These are phyloP conservation scores for Neosilurus hyrtlii DNA, from an alignment of 2,797 vertebrate genomes.

Conservation along the genomic window DNA sequence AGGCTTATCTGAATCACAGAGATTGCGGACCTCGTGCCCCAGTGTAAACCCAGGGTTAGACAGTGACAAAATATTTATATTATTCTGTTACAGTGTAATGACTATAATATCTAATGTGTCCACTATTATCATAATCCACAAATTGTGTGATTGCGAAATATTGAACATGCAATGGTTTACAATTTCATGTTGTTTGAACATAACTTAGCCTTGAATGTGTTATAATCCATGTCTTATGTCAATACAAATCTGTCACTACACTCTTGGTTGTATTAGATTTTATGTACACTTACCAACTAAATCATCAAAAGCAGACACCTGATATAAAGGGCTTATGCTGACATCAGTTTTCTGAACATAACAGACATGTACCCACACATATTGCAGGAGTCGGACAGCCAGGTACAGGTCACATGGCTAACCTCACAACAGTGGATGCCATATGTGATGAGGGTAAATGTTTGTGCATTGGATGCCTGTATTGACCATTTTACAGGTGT, in stretches of 20 bases:
- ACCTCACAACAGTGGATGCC: no score
- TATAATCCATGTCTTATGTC: neutral
- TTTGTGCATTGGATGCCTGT: no score
- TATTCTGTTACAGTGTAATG: neutral
- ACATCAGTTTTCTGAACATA: neutral
- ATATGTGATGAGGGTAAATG: no score
- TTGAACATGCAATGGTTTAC: neutral
- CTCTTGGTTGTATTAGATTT: neutral
- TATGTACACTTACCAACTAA: neutral
- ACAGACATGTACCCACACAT: neutral
- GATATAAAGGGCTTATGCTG: neutral
- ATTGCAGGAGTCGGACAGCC: no score
- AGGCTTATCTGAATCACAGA: no score
- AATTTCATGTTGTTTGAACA: neutral
- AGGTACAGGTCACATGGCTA: no score
- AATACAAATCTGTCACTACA: neutral
- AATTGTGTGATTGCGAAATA: neutral
- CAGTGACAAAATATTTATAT: neutral
- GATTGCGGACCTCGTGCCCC: no score
- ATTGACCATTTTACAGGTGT: no score
- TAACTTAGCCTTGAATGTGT: neutral
- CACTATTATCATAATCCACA: neutral
- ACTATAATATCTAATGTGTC: neutral
- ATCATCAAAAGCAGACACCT: neutral
- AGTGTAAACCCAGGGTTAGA: no score